A percentile compares a stretch with the other conserved stretches of the same genome.
Conservation (phyloP, 2,113 vertebrate genomes). For the Notothenia rossii region DNA sequence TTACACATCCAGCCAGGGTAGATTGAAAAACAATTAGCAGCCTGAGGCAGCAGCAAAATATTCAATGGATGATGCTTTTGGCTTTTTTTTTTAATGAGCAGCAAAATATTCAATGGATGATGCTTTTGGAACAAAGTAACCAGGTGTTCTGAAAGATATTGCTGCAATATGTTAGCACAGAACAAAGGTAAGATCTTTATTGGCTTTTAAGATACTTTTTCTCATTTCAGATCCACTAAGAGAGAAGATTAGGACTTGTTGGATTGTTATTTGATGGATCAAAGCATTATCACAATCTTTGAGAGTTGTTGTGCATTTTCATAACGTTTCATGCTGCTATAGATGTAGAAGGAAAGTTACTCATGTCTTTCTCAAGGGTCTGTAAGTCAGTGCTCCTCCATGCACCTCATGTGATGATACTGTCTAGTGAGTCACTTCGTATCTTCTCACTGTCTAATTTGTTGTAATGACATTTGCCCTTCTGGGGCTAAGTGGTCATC, state of each 20-base stretch:
- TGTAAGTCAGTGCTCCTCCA: background rate
- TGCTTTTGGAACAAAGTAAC: slow-evolving; percentile 28
- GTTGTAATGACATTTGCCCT: background rate
- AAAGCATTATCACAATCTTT: background rate
- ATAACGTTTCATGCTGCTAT: background rate
- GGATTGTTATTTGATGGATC: background rate
- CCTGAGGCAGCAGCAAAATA: slow-evolving; percentile 32
- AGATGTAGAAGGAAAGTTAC: background rate
- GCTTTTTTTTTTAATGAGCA: background rate
- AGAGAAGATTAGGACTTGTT: background rate
- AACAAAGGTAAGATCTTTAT: background rate
- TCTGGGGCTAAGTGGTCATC: background rate
- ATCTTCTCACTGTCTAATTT: background rate
- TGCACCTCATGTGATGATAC: background rate
- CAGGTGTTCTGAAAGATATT: slow-evolving; percentile 15
- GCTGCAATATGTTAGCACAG: slow-evolving; percentile 11
- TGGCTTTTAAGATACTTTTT: background rate
- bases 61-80: slow-evolving; percentile 28
- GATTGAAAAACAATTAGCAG: slow-evolving; percentile 57
- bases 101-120: slow-evolving; percentile 24
- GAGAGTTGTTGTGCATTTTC: background rate
- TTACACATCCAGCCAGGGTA: slow-evolving; percentile 44
- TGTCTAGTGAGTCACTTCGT: background rate
- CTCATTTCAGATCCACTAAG: slow-evolving; percentile 12
- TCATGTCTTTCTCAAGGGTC: background rate